Percentiles rank a stretch among this genome's conserved stretches.
Conservation (phyloP, 2,888 invertebrate species). For the Deroplatys truncata region DNA sequence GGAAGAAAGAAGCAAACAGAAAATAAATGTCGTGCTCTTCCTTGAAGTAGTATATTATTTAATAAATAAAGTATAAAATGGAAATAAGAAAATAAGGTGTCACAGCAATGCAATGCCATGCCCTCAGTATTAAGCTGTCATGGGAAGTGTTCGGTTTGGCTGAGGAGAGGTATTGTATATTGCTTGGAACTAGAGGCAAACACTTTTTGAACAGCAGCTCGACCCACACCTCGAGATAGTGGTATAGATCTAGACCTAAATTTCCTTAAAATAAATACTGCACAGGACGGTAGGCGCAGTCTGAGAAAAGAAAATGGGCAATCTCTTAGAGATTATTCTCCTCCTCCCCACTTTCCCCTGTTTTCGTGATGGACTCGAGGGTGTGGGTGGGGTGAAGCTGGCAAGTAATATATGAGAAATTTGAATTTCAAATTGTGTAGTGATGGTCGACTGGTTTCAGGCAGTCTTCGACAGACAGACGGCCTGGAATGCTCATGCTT, state of each 20-base stretch:
- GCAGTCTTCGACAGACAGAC: background rate
- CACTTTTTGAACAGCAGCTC: too few relatives aligned
- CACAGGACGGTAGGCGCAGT: background rate
- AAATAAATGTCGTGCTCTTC: too few relatives aligned
- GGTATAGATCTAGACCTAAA: background rate
- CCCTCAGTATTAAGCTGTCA: too few relatives aligned
- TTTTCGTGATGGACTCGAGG: background rate
- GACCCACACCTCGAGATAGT: too few relatives aligned
- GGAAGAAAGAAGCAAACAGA: too few relatives aligned
- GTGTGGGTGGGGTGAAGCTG: background rate
- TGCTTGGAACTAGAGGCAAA: too few relatives aligned
- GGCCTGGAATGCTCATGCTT: background rate
- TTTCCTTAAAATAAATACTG: background rate
- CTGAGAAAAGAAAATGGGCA: background rate
- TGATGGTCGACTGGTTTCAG: background rate
- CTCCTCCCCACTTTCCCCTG: background rate
- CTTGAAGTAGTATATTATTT: too few relatives aligned
- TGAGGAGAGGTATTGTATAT: too few relatives aligned
- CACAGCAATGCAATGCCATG: too few relatives aligned
- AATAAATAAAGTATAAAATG: too few relatives aligned
- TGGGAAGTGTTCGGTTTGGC: too few relatives aligned
- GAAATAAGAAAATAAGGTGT: too few relatives aligned
- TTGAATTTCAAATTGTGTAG: slow-evolving; percentile 12
- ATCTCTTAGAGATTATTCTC: background rate
- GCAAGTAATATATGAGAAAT: slow-evolving; percentile 11